Conservation (phyloP, 2,113 vertebrate species). For the Suricata suricatta region DNA sequence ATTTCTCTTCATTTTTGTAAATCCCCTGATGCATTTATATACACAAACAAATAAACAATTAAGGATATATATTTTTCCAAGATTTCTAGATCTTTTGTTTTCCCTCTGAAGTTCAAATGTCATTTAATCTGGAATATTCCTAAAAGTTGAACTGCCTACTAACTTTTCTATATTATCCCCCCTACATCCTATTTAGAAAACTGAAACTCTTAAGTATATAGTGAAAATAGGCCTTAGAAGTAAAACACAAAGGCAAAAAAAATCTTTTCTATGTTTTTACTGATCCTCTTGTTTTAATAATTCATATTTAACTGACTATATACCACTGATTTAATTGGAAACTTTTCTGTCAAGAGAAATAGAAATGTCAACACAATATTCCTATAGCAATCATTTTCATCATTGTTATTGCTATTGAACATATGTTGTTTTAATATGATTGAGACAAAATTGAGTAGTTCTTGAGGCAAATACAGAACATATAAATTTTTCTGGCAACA, state of each 20-base stretch:
- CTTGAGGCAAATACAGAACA: not conserved
- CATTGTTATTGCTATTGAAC: slow-evolving; percentile 8
- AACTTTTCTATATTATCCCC: not conserved
- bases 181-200: not conserved
- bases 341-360: slow-evolving; percentile 1
- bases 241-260: not conserved
- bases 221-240: not conserved
- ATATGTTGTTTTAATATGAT: slow-evolving; percentile 50
- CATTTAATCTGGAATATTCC: not conserved
- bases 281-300: not conserved
- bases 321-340: slow-evolving; percentile 33
- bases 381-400: slow-evolving; percentile 10
- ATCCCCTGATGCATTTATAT: not conserved
- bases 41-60: not conserved
- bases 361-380: slow-evolving; percentile 35
- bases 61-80: not conserved
- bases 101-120: not conserved
- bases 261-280: not conserved
- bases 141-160: not conserved
- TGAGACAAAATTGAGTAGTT: slow-evolving; percentile 39
- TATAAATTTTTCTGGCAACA: slow-evolving; percentile 10
- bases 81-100: not conserved
- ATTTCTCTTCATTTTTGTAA: not conserved
- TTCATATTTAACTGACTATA: not conserved
- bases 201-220: not conserved